Conservation (phyloP, 2,888 invertebrate species). For the Thumatha senex region DNA sequence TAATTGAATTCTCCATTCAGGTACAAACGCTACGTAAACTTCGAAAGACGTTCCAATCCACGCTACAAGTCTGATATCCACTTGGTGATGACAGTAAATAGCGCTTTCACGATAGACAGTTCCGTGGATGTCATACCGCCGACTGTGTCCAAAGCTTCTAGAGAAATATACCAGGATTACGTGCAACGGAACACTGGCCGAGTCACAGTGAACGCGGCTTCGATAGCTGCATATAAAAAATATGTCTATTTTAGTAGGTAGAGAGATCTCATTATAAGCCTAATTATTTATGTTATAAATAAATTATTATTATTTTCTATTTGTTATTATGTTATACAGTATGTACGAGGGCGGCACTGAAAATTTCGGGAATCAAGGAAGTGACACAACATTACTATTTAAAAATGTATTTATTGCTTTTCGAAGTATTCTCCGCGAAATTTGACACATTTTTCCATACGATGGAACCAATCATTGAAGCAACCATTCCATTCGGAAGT, state of each 20-base stretch:
- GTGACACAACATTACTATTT: no score
- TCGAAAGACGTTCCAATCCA: conserved; percentile 85
- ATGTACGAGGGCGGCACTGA: no score
- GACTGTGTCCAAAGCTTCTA: conserved; percentile 83
- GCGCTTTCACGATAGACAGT: conserved; percentile 86
- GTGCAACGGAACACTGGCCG: conserved; percentile 83
- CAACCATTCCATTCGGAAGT: no score
- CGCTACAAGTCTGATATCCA: conserved; percentile 74
- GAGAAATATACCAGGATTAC: conserved; percentile 88
- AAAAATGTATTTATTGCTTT: no score
- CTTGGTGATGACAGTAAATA: conserved; percentile 84
- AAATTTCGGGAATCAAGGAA: no score
- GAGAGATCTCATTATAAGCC: conserved; percentile 9
- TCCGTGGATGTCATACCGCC: conserved; percentile 86
- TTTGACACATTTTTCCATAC: no score
- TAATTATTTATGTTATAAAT: not conserved
- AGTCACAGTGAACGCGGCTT: conserved; percentile 56
- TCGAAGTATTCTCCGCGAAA: no score
- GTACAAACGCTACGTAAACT: conserved; percentile 84
- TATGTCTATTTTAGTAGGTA: conserved; percentile 62
- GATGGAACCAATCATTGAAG: no score
- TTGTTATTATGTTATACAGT: not conserved
- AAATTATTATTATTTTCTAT: not conserved
- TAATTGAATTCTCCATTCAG: conserved; percentile 53
- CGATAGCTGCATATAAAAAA: conserved; percentile 56